Percentiles rank a stretch among this genome's conserved stretches.
These are phyloP conservation scores for Aquatica leii DNA, from an alignment of 2,888 invertebrate species.

Conservation along the genomic window DNA sequence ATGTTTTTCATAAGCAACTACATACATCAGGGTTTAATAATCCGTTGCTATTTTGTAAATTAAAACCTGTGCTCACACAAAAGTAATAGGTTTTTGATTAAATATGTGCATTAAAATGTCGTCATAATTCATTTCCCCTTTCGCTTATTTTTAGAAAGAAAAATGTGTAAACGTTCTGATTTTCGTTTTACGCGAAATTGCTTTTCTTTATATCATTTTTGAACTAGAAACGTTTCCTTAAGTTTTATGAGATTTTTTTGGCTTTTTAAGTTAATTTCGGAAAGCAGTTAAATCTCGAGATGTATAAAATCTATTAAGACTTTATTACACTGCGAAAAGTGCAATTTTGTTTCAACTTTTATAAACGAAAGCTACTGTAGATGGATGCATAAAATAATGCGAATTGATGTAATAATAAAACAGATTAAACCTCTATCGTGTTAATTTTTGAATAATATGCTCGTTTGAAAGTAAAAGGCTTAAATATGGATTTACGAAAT, in stretches of 20 bases:
- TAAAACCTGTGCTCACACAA: conserved; percentile 31
- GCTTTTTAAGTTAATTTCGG: neutral
- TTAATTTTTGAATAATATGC: no score
- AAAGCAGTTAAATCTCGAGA: no score
- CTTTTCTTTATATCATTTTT: conserved; percentile 20
- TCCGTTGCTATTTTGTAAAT: conserved; percentile 28
- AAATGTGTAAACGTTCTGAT: conserved; percentile 22
- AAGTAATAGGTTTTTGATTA: conserved; percentile 52
- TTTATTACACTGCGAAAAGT: no score
- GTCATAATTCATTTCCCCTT: conserved; percentile 46
- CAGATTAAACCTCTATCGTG: no score
- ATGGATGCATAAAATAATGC: no score
- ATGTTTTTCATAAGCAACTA: conserved; percentile 28
- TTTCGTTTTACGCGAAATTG: conserved; percentile 18
- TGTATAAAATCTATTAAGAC: no score
- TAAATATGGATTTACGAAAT: no score
- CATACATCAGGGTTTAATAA: conserved; percentile 29
- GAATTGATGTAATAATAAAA: no score
- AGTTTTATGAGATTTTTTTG: neutral
- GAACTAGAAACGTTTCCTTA: conserved; percentile 8
- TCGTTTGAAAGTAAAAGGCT: no score
- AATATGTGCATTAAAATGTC: conserved; percentile 51
- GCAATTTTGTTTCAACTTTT: no score
- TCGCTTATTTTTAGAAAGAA: conserved; percentile 29
- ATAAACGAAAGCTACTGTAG: no score